Conservation (phyloP, 2,797 vertebrate genomes). For the Coreius guichenoti region DNA sequence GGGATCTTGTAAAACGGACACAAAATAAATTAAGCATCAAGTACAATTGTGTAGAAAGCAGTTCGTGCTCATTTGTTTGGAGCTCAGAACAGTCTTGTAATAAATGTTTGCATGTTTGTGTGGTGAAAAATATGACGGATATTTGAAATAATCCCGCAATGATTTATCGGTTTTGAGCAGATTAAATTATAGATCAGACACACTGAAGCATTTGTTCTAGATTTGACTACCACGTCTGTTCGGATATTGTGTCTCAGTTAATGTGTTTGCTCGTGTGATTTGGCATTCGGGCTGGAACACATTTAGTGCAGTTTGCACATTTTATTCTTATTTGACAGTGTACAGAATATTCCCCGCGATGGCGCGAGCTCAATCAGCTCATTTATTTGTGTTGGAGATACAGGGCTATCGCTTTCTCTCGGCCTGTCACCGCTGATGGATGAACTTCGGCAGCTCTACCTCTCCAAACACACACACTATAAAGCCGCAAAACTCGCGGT, state of each 20-base stretch:
- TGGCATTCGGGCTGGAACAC: background rate
- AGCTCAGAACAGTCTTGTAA: background rate
- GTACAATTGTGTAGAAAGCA: background rate
- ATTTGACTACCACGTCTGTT: background rate
- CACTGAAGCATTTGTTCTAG: background rate
- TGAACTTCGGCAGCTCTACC: constrained; percentile 63
- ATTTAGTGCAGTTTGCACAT: background rate
- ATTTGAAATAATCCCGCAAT: background rate
- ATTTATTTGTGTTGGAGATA: constrained; percentile 65
- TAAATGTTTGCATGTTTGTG: background rate
- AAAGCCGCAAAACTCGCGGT: background rate
- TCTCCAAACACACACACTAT: background rate
- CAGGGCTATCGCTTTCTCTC: constrained; percentile 55
- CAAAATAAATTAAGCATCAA: background rate
- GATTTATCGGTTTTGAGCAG: background rate
- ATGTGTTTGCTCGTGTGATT: background rate
- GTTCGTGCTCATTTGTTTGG: background rate
- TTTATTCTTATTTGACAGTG: background rate
- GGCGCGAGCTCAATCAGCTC: constrained; percentile 49
- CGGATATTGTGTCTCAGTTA: background rate
- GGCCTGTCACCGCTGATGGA: constrained; percentile 76
- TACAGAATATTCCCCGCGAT: background rate
- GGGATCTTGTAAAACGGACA: background rate
- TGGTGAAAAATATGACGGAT: background rate
- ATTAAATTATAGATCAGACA: background rate